Base-by-base conservation (phyloP, 1,140 invertebrate species). In the Catajapyx aquilonaris region DNA sequence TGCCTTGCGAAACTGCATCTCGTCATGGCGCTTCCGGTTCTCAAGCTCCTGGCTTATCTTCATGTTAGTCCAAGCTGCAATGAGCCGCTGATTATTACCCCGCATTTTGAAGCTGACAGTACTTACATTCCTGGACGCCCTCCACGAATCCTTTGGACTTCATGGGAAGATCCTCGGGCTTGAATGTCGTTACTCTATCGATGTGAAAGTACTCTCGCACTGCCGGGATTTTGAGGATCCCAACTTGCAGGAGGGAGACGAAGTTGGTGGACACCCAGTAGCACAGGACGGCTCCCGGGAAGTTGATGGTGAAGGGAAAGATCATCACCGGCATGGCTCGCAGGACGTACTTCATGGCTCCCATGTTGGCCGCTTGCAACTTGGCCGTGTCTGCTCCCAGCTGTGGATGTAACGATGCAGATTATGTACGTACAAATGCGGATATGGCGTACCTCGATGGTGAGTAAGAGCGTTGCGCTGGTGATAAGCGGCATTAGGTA, bases 191-290 rank as follows among this genome's bases (percentile, higher is more conserved):
- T 38, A 72, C 41, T 22, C 53, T 51, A 10, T 81, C 76, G 45
- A 96, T 88, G 35, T 80, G 76, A 30, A 90, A 81, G 46, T 68
- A 76, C 16, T 67, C 57, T 47, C 79, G 59, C 2, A 95, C 69
- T 28, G 53, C 50, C 10, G 81, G 73, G 38, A 86, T 66, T 55
- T 68, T 77, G 7, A 97, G 57, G 33, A 93, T 25, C 9, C 65
- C 62, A 15, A 81, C 78, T 73, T 94, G 87, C 0, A 63, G 32
- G 4, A 97, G 48, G 0, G 90, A 91, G 39, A 93, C 71, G n/a
- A 78, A 62, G 54, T 97, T 97, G 37, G 72, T 80, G 19, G 77
- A 73, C 20, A 69, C 62, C 91, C 91, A 97, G 52, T 97, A 96
- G 25, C 76, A 73, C 17, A 88, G 59, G 48, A 96, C 73, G 11